Evolutionary conservation across 2,888 invertebrate species (phyloP), one percentile per base, ranked within the genome.

Genomic region (Apodemia zela): DNA sequence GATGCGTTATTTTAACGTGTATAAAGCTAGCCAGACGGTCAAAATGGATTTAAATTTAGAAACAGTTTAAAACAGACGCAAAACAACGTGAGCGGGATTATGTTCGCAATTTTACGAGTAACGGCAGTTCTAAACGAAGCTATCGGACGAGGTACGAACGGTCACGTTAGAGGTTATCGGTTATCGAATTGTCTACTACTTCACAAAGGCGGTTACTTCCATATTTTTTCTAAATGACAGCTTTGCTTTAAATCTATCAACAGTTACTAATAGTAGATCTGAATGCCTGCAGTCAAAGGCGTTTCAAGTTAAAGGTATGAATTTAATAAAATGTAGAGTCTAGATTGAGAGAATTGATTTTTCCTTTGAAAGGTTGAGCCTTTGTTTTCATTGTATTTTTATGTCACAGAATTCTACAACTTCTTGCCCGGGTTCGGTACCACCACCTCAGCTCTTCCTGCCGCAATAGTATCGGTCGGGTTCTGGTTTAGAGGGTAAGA

Each of bases 91-190:
- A 75, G 73, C 75, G 77, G 81, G 80, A 81, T 81, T 80, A 82
- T 84, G 82, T 82, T 80, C 81, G 82, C 81, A 82, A 85, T 85
- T 83, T 80, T 78, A 79, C 82, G 82, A 80, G 73, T 88, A 87
- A 87, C 87, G 86, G 87, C 82, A 85, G 74, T 82, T 85, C 82
- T 77, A 80, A 81, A 79, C 81, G 79, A 75, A 86, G 82, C 82
- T 82, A 85, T 85, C 81, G 81, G 74, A 73, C 75, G 75, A 75
- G 73, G 79, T 77, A 76, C 79, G 75, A 77, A 76, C 77, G 78
- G 81, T 82, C 82, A 82, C 81, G 80, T 72, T 69, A 76, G 79
- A 76, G 87, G 87, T 86, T 87, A 87, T 87, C 87, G 81, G 78
- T 72, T 85, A 87, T 85, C 82, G 79, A 78, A 76, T 77, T 79